Evolutionary conservation across 2,888 invertebrate genomes (phyloP).

Genomic region (Polymixis lichenea): DNA sequence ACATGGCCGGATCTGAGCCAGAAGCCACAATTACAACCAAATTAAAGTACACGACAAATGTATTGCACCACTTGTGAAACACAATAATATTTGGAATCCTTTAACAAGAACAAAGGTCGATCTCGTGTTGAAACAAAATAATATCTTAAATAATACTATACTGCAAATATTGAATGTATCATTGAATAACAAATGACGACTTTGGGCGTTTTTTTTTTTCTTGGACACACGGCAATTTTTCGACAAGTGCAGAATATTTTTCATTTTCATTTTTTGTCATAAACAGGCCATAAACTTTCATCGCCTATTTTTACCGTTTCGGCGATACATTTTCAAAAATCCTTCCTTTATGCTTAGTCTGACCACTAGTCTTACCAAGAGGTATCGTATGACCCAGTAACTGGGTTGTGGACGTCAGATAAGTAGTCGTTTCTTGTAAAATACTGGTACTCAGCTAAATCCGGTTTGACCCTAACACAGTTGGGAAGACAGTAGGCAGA

Average conservation of each 20-base stretch:
- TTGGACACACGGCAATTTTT: background rate
- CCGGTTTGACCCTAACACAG: too few species aligned
- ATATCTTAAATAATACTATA: background rate
- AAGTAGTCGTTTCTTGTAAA: too few species aligned
- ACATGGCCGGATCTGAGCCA: constrained; percentile 2
- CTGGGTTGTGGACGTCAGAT: too few species aligned
- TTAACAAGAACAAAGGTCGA: background rate
- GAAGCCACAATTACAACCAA: background rate
- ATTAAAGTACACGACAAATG: background rate
- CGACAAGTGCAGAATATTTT: background rate
- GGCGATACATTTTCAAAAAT: too few species aligned
- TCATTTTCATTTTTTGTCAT: background rate
- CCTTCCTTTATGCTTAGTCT: too few species aligned
- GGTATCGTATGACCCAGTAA: too few species aligned
- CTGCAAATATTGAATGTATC: background rate
- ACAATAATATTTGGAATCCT: constrained; percentile 6
- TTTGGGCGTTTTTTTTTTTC: background rate
- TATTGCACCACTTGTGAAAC: constrained; percentile 5
- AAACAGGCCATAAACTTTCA: too few species aligned
- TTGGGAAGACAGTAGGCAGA: too few species aligned
- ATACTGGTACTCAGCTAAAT: too few species aligned
- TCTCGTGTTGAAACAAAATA: background rate
- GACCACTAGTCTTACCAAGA: too few species aligned
- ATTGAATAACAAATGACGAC: background rate
- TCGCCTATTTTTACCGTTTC: too few species aligned